phyloP scores from a whole-genome alignment of 2,113 vertebrate species.

The Delphinus delphis region DNA sequence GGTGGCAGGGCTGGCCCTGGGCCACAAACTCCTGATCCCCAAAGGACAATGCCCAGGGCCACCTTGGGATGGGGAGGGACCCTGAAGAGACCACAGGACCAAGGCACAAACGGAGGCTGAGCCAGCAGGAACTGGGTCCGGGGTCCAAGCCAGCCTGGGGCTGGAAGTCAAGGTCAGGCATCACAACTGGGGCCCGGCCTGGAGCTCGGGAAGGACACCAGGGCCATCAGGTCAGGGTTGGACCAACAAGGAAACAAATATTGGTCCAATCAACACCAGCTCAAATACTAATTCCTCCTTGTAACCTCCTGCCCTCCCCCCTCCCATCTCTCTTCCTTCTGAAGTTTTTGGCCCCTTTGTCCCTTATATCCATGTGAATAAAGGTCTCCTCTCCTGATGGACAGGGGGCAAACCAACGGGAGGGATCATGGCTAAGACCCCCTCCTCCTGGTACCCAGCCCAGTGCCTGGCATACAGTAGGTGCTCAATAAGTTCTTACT shows the following conservation, averaged over 20 bases:
- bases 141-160: not conserved
- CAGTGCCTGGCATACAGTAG: not conserved
- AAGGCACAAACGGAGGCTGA: not conserved
- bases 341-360: not conserved
- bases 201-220: not conserved
- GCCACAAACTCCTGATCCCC: not conserved
- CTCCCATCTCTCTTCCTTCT: not conserved
- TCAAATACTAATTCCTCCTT: not conserved
- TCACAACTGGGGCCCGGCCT: accelerated
- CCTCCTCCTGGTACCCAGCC: not conserved
- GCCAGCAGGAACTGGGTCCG: not conserved
- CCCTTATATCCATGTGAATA: not conserved
- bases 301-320: accelerated
- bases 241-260: not conserved
- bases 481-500: not conserved
- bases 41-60: not conserved
- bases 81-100: not conserved
- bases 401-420: accelerated
- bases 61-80: accelerated
- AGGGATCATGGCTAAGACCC: not conserved
- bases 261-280: accelerated
- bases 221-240: not conserved
- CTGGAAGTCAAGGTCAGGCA: not conserved
- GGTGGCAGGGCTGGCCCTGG: not conserved
- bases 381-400: not conserved